Evolutionary conservation across 35 echinoderm and acorn worm genomes (phyloP).

Genomic region (Holothuria glaberrima): DNA sequence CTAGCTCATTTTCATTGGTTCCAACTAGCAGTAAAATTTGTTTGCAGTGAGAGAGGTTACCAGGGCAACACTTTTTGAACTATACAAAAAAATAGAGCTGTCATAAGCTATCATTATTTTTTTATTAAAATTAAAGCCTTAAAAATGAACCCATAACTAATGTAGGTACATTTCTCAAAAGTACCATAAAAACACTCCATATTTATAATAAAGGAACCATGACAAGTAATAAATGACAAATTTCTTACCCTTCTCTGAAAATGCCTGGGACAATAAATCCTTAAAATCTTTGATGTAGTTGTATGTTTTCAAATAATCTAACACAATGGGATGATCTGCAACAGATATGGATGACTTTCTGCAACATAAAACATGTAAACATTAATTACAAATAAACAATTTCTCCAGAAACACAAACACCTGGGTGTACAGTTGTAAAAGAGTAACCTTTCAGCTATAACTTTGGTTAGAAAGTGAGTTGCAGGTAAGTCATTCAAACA

Average conservation of each 20-base stretch:
- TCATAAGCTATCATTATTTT: too few relatives aligned
- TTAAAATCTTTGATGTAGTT: slow-evolving; percentile 81
- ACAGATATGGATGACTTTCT: slow-evolving; percentile 70
- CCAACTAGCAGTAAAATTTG: not conserved
- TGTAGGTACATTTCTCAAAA: not conserved
- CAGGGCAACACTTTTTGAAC: too few relatives aligned
- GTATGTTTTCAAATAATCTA: slow-evolving; percentile 88
- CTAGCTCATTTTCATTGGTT: too few relatives aligned
- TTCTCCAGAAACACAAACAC: too few relatives aligned
- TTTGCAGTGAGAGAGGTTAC: too few relatives aligned
- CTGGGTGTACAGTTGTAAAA: too few relatives aligned
- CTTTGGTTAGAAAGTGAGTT: too few relatives aligned
- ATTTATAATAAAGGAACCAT: not conserved
- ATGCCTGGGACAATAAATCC: slow-evolving; percentile 63
- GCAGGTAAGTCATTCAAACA: too few relatives aligned
- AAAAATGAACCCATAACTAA: not conserved
- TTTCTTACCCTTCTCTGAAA: slow-evolving; percentile 87
- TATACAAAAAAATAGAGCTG: too few relatives aligned
- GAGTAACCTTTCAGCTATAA: too few relatives aligned
- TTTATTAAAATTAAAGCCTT: not conserved
- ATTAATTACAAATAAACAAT: not conserved
- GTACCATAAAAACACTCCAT: too few relatives aligned
- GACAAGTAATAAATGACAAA: not conserved
- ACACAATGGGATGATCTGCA: slow-evolving; percentile 81
- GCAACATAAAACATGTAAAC: not conserved